A percentile compares a stretch with the other conserved stretches of the same genome.
phyloP scores from a whole-genome alignment of 2,797 vertebrate genomes.

The Sebastes kiyomatsui region DNA sequence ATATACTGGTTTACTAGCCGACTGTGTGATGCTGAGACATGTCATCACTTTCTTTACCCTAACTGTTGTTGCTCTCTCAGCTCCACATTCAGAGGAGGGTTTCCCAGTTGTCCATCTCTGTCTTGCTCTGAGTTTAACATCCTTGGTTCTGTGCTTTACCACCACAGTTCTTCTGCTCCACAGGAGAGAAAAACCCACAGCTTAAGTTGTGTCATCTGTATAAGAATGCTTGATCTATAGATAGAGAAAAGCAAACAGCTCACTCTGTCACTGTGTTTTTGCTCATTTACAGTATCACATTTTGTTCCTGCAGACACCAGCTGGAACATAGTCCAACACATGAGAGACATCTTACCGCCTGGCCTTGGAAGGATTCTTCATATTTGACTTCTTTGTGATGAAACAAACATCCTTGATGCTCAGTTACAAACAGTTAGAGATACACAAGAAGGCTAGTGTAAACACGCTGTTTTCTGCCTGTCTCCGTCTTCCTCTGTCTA shows the following conservation, averaged over 20 bases:
- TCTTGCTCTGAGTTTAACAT: not conserved
- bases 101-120: not conserved
- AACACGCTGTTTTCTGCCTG: slow-evolving; percentile 9
- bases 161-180: not conserved
- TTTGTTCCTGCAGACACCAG: slow-evolving; percentile 10
- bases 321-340: slow-evolving; percentile 1
- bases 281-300: not conserved
- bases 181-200: not conserved
- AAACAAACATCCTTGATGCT: slow-evolving; percentile 17
- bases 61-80: not conserved
- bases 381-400: slow-evolving; percentile 16
- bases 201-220: not conserved
- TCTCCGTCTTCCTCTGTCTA: not conserved
- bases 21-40: not conserved
- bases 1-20: not conserved
- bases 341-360: not conserved
- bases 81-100: not conserved
- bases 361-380: not conserved
- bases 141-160: not conserved
- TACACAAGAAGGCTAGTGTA: not conserved
- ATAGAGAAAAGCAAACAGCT: not conserved
- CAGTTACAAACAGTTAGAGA: slow-evolving; percentile 10
- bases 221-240: not conserved
- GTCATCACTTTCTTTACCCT: not conserved
- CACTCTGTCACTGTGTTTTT: not conserved